Conservation (phyloP, 2,888 invertebrate species). For the Diogma glabrata region DNA sequence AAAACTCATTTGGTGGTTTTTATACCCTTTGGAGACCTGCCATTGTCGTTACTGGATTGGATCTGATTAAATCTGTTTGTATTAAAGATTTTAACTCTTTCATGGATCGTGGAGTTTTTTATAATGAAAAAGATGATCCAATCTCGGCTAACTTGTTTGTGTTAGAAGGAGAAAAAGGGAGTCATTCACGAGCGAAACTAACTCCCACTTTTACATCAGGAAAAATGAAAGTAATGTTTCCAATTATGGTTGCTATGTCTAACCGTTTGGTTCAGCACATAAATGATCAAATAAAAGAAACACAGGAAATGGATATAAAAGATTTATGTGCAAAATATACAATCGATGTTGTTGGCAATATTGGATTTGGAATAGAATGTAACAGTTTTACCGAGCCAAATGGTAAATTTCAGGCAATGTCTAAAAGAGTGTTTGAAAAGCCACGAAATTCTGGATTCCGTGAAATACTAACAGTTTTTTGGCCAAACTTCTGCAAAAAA, state of each 20-base stretch:
- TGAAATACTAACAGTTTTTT: constrained; percentile 21
- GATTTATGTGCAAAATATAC: constrained; percentile 18
- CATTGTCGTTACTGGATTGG: too few relatives aligned
- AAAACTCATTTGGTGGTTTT: too few relatives aligned
- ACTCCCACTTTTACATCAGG: constrained; percentile 25
- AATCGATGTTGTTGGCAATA: constrained; percentile 23
- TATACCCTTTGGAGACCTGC: too few relatives aligned
- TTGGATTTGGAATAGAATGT: constrained; percentile 37
- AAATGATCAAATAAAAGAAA: neutral
- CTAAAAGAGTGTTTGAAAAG: constrained; percentile 8
- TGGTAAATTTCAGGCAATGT: constrained; percentile 29
- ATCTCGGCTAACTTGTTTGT: constrained; percentile 34
- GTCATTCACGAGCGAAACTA: constrained; percentile 26
- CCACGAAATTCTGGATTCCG: constrained; percentile 12
- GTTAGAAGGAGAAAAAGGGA: constrained; percentile 35
- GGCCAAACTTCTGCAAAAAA: constrained; percentile 10
- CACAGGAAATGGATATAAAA: constrained; percentile 16
- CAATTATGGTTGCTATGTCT: too few relatives aligned
- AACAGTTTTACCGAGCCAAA: constrained; percentile 28
- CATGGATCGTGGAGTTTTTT: constrained; percentile 29
- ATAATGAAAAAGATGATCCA: constrained; percentile 30
- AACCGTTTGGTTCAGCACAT: constrained; percentile 5
- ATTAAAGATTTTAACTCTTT: constrained; percentile 28
- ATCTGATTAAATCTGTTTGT: constrained; percentile 28
- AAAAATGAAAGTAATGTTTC: constrained; percentile 26